These are phyloP conservation scores for Ormyrus rosae DNA, from an alignment of 2,888 invertebrate genomes.

Conservation along the genomic window DNA sequence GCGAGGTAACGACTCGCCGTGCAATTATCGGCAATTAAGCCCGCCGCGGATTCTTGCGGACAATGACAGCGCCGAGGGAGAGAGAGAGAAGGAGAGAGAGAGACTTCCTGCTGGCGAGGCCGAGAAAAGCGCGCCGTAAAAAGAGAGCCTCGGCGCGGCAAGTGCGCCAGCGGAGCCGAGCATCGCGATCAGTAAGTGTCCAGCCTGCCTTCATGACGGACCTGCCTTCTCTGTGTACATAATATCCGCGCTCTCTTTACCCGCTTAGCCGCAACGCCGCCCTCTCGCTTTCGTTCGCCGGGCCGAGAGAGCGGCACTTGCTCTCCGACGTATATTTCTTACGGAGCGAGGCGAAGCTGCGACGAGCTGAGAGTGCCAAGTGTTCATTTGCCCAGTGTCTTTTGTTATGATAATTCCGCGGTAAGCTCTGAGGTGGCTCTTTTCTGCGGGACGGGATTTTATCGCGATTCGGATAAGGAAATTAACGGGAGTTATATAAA, in stretches of 20 bases:
- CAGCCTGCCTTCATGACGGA: slow-evolving; percentile 69
- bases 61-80: slow-evolving; percentile 6
- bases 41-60: neutral
- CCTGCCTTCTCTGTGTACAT: slow-evolving; percentile 39
- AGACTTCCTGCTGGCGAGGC: slow-evolving; percentile 51
- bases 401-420: too few species aligned
- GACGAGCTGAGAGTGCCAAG: too few species aligned
- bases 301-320: too few species aligned
- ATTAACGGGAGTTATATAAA: too few species aligned
- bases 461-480: too few species aligned
- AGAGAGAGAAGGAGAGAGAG: slow-evolving; percentile 32
- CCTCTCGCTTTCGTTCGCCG: neutral
- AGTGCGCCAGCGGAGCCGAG: slow-evolving; percentile 56
- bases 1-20: neutral
- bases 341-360: too few species aligned
- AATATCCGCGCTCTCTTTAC: neutral
- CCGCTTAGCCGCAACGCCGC: neutral
- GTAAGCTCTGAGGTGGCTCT: too few species aligned
- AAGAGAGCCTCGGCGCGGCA: neutral
- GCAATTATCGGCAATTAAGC: slow-evolving; percentile 51
- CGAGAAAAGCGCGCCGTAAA: neutral
- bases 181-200: slow-evolving; percentile 69
- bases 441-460: too few species aligned
- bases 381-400: too few species aligned
- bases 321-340: too few species aligned